Conservation (phyloP, 2,888 invertebrate species). For the Dasysyrphus tricinctus region DNA sequence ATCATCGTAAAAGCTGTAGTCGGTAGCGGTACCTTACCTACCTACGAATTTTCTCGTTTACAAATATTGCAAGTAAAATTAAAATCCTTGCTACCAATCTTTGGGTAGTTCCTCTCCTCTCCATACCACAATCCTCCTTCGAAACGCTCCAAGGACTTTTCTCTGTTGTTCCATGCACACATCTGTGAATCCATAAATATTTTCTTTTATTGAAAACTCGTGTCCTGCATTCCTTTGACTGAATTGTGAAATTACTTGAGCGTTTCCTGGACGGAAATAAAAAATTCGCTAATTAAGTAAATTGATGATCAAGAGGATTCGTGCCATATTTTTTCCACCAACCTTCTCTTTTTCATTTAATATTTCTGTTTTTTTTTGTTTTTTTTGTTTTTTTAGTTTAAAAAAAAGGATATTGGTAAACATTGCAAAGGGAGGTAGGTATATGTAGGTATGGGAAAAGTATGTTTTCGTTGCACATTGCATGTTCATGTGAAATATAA, state of each 20-base stretch:
- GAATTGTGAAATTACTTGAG: slow-evolving; percentile 65
- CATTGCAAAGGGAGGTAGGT: neutral
- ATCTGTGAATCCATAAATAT: slow-evolving; percentile 30
- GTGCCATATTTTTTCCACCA: slow-evolving; percentile 39
- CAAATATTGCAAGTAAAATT: slow-evolving; percentile 9
- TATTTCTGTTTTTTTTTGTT: neutral
- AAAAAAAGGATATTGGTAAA: slow-evolving; percentile 50
- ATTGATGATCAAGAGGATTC: slow-evolving; percentile 70
- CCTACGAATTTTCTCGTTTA: neutral
- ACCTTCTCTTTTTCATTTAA: neutral
- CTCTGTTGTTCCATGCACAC: neutral
- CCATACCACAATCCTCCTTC: rapidly evolving
- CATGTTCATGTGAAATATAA: slow-evolving; percentile 55
- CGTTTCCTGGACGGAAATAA: slow-evolving; percentile 69
- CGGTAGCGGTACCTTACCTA: too few species aligned
- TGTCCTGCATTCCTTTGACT: slow-evolving; percentile 59
- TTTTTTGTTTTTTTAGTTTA: neutral
- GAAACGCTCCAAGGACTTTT: slow-evolving; percentile 1
- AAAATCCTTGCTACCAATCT: slow-evolving; percentile 47
- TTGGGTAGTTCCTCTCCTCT: slow-evolving; percentile 15
- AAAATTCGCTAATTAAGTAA: slow-evolving; percentile 73
- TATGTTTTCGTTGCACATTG: slow-evolving; percentile 38
- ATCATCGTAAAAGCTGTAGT: neutral
- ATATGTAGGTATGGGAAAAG: neutral
- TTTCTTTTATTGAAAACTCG: slow-evolving; percentile 54